These are phyloP conservation scores for Danionella dracula DNA, from an alignment of 2,797 vertebrate species.

Conservation along the genomic window DNA sequence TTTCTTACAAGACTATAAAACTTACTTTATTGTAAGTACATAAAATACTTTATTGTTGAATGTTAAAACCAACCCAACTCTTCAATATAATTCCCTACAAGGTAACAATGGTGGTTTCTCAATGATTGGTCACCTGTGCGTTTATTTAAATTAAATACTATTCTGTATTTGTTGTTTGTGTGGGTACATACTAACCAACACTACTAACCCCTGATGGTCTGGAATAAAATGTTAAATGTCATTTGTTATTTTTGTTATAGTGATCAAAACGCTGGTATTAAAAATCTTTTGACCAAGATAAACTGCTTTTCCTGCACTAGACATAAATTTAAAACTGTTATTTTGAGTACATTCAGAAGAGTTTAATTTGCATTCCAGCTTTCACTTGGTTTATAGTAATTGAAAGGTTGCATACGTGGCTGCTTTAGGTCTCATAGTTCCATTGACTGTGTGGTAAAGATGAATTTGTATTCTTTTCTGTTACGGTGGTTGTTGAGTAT, in stretches of 20 bases:
- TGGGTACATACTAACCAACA: not conserved
- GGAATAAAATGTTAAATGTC: not conserved
- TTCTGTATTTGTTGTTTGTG: slow-evolving; percentile 8
- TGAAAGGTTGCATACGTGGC: not conserved
- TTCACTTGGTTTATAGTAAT: slow-evolving; percentile 10
- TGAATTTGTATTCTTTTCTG: slow-evolving; percentile 16
- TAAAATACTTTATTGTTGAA: no score
- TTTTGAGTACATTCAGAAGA: not conserved
- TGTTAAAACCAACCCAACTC: no score
- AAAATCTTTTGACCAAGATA: not conserved
- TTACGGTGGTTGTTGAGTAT: slow-evolving; percentile 61
- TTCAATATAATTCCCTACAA: no score
- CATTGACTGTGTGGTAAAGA: slow-evolving; percentile 26
- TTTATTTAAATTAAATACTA: no score
- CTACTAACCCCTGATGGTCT: not conserved
- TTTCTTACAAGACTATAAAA: no score
- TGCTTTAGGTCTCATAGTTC: not conserved
- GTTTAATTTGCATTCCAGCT: slow-evolving; percentile 56
- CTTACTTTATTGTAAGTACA: no score
- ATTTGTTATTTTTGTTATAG: not conserved
- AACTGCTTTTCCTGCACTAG: not conserved
- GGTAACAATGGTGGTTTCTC: no score
- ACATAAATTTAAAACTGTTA: not conserved
- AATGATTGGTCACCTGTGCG: no score
- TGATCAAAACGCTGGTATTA: not conserved